Evolutionary conservation across 2,113 vertebrate species (phyloP).

Genomic region (Phrynosoma platyrhinos): DNA sequence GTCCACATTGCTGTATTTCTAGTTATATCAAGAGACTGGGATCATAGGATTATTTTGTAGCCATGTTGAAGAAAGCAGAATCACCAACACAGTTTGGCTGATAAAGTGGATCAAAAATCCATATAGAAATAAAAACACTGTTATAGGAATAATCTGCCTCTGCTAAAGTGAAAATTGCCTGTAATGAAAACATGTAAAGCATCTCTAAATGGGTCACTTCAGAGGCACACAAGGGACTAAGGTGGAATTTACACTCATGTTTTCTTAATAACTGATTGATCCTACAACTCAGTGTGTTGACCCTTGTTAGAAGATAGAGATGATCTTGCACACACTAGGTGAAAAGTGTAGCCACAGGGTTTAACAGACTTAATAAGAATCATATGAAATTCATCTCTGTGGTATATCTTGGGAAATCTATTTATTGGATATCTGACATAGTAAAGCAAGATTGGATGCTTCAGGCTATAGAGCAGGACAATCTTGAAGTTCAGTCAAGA

Average conservation of each 20-base stretch:
- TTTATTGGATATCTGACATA: not conserved
- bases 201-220: constrained; percentile 21
- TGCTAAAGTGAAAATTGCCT: constrained; percentile 19
- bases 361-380: constrained; percentile 22
- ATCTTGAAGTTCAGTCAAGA: not conserved
- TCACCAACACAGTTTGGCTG: not conserved
- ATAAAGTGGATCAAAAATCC: not conserved
- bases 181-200: constrained; percentile 17
- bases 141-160: not conserved
- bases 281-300: constrained; percentile 14
- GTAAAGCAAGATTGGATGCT: not conserved
- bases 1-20: not conserved
- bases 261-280: constrained; percentile 23
- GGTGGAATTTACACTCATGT: constrained; percentile 22
- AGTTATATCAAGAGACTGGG: not conserved
- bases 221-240: not conserved
- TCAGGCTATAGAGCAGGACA: not conserved
- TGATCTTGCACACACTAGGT: not conserved
- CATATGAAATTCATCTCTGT: not conserved
- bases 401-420: not conserved
- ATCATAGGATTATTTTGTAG: not conserved
- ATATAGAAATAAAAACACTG: not conserved
- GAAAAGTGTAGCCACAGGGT: not conserved
- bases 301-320: not conserved
- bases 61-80: not conserved